Base-by-base conservation (phyloP, 2,113 vertebrate species). In the Barnardius zonarius region DNA sequence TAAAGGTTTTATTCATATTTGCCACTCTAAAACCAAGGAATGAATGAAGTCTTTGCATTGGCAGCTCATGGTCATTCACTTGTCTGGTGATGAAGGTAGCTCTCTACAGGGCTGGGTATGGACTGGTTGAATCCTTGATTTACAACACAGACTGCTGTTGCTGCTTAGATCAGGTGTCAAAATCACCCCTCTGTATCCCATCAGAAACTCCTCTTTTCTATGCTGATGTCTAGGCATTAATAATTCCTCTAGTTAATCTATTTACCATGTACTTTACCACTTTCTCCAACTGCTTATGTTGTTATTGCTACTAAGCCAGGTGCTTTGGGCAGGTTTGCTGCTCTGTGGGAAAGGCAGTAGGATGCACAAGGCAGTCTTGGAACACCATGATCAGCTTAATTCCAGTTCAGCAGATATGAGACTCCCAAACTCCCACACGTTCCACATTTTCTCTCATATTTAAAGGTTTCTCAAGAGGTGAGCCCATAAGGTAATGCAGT, bases 181-280 rank as follows among this genome's bases (percentile, higher is more conserved):
- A 86, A 79, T 61, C 31, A 22, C 3, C 28, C 7, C 9, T 78
- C 14, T 33, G 9, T 13, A 31, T 59, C 41, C 46, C 19, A 41
- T 18, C 18, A 72, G 41, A 85, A 89, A 22, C 22, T 49, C 23
- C 6, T 68, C 8, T 70, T 88, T 72, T 69, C 35, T 30, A 22
- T 18, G 19, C 25, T 52, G 27, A 43, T 39, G 17, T 44, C 11
- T 33, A 22, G 3, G 22, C 0, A 0, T 62, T 67, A 75, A 25
- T 80, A 74, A 70, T 70, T 74, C 27, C 67, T 4, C 31, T n/a
- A 11, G 63, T 77, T 23, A 9, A 31, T 80, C 46, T 30, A 2
- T 83, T 94, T 88, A 43, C 30, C 24, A 6, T 13, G 20, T 85
- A 35, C 52, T 92, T 93, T 70, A 64, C 25, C 37, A n/a, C 13